A percentile compares a stretch with the other conserved stretches of the same genome.
phyloP scores from a whole-genome alignment of 35 echinoderm and acorn worm species.

The Nesometra sesokonis region DNA sequence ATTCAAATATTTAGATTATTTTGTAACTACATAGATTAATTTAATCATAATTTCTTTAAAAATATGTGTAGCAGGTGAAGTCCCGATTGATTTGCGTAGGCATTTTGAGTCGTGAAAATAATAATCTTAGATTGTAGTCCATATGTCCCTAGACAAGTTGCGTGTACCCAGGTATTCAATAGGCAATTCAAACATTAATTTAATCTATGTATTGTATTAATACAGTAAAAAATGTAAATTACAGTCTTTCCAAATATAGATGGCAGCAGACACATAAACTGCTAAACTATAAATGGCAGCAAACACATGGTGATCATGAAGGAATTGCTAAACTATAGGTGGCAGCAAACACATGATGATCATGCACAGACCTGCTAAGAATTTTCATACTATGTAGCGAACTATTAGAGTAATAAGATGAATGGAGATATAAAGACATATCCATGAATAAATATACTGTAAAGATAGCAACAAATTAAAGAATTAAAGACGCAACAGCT shows the following conservation, averaged over 20 bases:
- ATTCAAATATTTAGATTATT: background rate
- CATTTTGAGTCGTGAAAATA: background rate
- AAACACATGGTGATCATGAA: background rate
- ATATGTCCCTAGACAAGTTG: background rate
- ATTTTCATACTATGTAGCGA: no score
- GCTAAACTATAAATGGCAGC: no score
- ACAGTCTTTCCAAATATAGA: background rate
- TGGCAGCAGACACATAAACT: background rate
- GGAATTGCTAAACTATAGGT: background rate
- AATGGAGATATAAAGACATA: no score
- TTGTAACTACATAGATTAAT: background rate
- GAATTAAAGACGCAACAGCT: background rate
- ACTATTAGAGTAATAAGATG: no score
- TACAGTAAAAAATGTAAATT: background rate
- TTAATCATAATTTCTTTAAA: background rate
- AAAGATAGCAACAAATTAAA: background rate
- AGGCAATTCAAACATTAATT: background rate
- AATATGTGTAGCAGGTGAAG: background rate
- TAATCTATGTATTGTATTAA: no score
- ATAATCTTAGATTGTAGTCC: background rate
- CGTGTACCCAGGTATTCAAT: background rate
- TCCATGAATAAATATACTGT: no score
- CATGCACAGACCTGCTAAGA: no score
- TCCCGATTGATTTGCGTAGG: background rate
- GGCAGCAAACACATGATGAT: no score